These are phyloP conservation scores for Craniophora ligustri DNA, from an alignment of 2,888 invertebrate species.

Conservation along the genomic window DNA sequence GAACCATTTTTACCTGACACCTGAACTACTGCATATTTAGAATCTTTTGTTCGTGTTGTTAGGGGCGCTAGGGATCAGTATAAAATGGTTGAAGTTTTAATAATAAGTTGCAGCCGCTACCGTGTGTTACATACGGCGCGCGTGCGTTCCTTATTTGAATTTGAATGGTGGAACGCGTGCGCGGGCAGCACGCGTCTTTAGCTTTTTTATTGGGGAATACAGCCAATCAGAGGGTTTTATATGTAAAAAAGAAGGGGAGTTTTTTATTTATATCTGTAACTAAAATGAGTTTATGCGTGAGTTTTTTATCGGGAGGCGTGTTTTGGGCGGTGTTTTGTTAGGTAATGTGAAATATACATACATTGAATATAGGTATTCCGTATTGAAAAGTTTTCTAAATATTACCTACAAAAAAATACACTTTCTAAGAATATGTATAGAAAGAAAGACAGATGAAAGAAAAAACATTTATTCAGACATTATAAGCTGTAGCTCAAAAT, in stretches of 20 bases:
- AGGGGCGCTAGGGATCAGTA: slow-evolving; percentile 52
- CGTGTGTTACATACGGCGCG: slow-evolving; percentile 75
- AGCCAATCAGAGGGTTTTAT: slow-evolving; percentile 77
- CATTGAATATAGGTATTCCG: too few relatives aligned
- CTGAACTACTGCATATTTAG: slow-evolving; percentile 14
- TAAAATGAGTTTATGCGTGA: slow-evolving; percentile 48
- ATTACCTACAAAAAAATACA: too few relatives aligned
- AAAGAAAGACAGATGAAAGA: too few relatives aligned
- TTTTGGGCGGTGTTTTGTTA: slow-evolving; percentile 36
- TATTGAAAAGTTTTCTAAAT: too few relatives aligned
- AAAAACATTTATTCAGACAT: too few relatives aligned
- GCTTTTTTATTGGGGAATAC: slow-evolving; percentile 81
- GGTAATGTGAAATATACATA: too few relatives aligned
- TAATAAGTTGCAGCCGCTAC: slow-evolving; percentile 82
- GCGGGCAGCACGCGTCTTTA: slow-evolving; percentile 80
- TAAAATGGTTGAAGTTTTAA: slow-evolving; percentile 73
- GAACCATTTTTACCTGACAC: slow-evolving; percentile 63
- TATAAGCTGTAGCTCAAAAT: too few relatives aligned
- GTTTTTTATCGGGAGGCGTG: slow-evolving; percentile 75
- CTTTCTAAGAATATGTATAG: too few relatives aligned
- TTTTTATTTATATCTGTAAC: slow-evolving; percentile 68
- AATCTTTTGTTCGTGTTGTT: slow-evolving; percentile 1
- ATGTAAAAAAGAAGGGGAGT: slow-evolving; percentile 80
- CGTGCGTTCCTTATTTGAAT: slow-evolving; percentile 83
- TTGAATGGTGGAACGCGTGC: slow-evolving; percentile 80